These are phyloP conservation scores for Erythrocercus mccallii DNA, from an alignment of 2,113 vertebrate genomes.

Conservation along the genomic window DNA sequence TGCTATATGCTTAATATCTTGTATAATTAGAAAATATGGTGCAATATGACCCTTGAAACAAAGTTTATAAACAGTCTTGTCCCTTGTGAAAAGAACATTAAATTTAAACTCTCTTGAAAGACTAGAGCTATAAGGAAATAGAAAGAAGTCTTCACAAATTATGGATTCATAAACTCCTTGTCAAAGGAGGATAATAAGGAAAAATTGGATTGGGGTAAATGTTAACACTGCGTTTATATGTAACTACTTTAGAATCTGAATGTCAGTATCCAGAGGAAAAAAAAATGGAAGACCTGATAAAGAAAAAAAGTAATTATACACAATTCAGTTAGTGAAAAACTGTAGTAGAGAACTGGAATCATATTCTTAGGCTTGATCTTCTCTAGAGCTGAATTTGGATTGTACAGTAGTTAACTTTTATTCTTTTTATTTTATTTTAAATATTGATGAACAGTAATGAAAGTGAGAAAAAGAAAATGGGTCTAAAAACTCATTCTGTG, in stretches of 20 bases:
- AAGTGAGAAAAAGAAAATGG: not conserved
- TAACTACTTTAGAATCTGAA: not conserved
- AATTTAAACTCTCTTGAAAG: not conserved
- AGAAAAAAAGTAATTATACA: not conserved
- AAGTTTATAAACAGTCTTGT: not conserved
- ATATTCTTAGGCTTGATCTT: not conserved
- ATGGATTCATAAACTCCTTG: not conserved
- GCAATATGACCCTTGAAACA: not conserved
- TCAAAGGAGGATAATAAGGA: not conserved
- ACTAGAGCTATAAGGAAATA: not conserved
- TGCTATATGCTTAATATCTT: not conserved
- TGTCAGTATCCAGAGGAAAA: not conserved
- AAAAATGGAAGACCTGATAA: not conserved
- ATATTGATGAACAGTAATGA: not conserved
- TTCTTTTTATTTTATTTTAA: not conserved
- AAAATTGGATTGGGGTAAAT: not conserved
- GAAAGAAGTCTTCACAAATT: not conserved
- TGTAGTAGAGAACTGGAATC: not conserved
- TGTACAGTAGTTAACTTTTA: not conserved
- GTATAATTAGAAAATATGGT: not conserved
- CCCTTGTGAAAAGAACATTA: not conserved
- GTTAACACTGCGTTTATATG: not conserved
- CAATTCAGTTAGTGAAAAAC: not conserved
- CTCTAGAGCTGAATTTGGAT: not conserved
- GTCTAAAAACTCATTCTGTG: not conserved